These are phyloP conservation scores for Hydropotes inermis DNA, from an alignment of 2,113 vertebrate genomes.

Conservation along the genomic window DNA sequence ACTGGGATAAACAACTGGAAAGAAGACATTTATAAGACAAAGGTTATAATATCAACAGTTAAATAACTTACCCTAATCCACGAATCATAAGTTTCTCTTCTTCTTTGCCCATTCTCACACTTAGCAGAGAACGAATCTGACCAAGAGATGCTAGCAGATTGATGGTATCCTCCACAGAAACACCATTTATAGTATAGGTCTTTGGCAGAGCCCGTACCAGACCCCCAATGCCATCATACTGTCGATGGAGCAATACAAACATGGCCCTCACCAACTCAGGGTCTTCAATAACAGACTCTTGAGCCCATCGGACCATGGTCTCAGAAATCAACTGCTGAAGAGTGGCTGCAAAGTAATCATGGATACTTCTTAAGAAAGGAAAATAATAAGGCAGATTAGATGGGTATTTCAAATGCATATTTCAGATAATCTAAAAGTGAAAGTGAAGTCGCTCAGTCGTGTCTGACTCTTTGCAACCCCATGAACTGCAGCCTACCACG, in stretches of 20 bases:
- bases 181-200: conserved; percentile 95
- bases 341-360: conserved; percentile 82
- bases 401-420: background rate
- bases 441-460: background rate
- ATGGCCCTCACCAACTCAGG: conserved; percentile 95
- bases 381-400: background rate
- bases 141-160: conserved; percentile 93
- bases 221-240: conserved; percentile 95
- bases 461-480: background rate
- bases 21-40: background rate
- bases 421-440: background rate
- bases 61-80: conserved; percentile 88
- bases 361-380: background rate
- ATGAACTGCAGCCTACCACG: background rate
- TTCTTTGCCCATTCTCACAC: conserved; percentile 95
- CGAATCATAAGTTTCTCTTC: conserved; percentile 99
- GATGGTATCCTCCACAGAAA: conserved; percentile 97
- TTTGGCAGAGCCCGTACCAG: conserved; percentile 93
- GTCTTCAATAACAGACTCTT: conserved; percentile 96
- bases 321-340: conserved; percentile 96
- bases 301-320: conserved; percentile 97
- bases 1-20: background rate
- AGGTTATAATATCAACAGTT: background rate
- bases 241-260: conserved; percentile 94
- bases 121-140: conserved; percentile 95